A percentile compares a stretch with the other conserved stretches of the same genome.
These are phyloP conservation scores for Sebastes variabilis DNA, from an alignment of 2,797 vertebrate genomes.

Conservation along the genomic window DNA sequence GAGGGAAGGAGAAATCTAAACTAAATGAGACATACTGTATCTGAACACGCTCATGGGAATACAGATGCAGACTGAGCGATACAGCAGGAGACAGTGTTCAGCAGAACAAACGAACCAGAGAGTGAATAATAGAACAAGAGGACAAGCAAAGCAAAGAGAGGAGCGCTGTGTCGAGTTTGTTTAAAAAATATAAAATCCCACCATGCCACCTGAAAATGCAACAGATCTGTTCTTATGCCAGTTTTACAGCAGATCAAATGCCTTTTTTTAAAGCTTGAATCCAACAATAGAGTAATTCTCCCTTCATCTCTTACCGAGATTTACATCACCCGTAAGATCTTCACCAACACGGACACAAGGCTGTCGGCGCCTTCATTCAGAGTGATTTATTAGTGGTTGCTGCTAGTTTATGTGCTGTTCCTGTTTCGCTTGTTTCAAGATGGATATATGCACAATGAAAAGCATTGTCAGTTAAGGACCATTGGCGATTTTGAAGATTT, in stretches of 20 bases:
- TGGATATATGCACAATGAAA: conserved; percentile 8
- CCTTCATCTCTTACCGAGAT: conserved; percentile 65
- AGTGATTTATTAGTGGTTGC: conserved; percentile 25
- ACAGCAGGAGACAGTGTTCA: conserved; percentile 49
- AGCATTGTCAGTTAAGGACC: neutral
- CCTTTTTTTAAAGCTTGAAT: conserved; percentile 9
- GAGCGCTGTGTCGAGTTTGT: conserved; percentile 30
- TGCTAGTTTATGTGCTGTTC: neutral
- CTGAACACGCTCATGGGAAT: conserved; percentile 47
- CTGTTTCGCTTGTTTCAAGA: neutral
- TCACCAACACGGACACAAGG: conserved; percentile 13
- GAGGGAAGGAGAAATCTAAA: conserved; percentile 33
- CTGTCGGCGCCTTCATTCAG: conserved; percentile 25
- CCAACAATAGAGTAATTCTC: conserved; percentile 51
- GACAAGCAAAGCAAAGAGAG: conserved; percentile 27
- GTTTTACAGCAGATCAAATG: conserved; percentile 53
- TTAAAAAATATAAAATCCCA: neutral
- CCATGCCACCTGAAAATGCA: conserved; percentile 46
- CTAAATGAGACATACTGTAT: conserved; percentile 55
- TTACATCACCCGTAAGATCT: conserved; percentile 67
- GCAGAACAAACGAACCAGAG: conserved; percentile 52
- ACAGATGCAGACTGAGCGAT: conserved; percentile 48
- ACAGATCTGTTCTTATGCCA: conserved; percentile 38
- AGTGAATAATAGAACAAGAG: conserved; percentile 71
- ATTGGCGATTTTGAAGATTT: neutral